Evolutionary conservation across 2,797 vertebrate genomes (phyloP).

Genomic region (Cercopithecus neglectus): DNA sequence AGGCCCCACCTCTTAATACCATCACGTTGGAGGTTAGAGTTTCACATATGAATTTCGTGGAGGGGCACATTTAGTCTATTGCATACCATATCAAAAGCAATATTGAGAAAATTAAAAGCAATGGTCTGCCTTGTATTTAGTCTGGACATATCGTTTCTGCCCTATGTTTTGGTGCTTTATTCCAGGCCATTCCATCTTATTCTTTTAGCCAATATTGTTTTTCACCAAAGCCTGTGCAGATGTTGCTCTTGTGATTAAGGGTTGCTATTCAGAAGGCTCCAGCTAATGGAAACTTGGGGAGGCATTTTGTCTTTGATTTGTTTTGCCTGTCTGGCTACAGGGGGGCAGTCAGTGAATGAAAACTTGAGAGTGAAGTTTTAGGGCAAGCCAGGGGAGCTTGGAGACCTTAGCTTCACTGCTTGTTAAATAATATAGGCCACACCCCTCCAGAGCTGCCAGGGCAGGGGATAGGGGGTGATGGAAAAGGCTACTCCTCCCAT

Average conservation of each 20-base stretch:
- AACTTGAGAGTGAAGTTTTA: conserved; percentile 59
- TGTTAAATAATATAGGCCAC: conserved; percentile 29
- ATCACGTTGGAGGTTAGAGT: background rate
- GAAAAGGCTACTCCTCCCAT: conserved; percentile 48
- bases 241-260: background rate
- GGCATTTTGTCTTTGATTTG: conserved; percentile 44
- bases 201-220: conserved; percentile 25
- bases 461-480: background rate
- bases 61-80: background rate
- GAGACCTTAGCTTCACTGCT: background rate
- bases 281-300: conserved; percentile 34
- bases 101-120: conserved; percentile 8
- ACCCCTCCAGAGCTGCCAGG: background rate
- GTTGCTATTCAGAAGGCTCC: conserved; percentile 47
- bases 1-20: background rate
- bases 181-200: background rate
- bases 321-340: conserved; percentile 38
- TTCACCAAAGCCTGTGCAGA: conserved; percentile 3
- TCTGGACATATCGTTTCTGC: background rate
- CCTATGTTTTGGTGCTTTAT: background rate
- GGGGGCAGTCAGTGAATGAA: conserved; percentile 35
- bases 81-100: background rate
- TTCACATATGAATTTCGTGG: background rate
- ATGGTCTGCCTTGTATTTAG: background rate
- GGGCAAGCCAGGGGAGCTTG: conserved; percentile 30